These are phyloP conservation scores for Chinchilla lanigera DNA, from an alignment of 2,113 vertebrate genomes.

Conservation along the genomic window DNA sequence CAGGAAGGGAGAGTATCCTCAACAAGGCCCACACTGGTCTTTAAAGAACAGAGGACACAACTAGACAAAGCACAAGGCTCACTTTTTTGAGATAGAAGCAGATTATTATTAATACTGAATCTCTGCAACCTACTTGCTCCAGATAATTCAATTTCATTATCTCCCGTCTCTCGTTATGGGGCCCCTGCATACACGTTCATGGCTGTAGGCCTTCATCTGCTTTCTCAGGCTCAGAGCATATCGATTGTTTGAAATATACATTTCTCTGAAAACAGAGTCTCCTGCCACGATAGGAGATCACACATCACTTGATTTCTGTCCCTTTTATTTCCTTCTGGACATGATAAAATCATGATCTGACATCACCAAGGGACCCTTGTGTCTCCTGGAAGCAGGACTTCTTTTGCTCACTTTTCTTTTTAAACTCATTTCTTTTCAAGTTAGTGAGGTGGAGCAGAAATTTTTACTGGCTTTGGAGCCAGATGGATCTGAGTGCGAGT, in stretches of 20 bases:
- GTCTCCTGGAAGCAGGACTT: neutral
- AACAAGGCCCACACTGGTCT: neutral
- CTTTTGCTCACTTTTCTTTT: neutral
- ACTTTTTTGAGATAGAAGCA: constrained; percentile 63
- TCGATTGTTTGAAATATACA: neutral
- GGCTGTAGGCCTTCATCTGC: neutral
- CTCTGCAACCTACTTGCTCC: constrained; percentile 33
- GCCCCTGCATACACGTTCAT: accelerated
- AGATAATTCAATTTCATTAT: constrained; percentile 60
- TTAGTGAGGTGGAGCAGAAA: neutral
- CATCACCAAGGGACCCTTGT: accelerated
- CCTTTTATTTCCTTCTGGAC: constrained; percentile 52
- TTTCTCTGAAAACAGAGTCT: constrained; percentile 18
- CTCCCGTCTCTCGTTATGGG: neutral
- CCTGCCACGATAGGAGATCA: constrained; percentile 27
- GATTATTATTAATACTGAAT: constrained; percentile 70
- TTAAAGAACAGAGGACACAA: neutral
- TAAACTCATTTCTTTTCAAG: neutral
- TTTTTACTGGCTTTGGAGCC: neutral
- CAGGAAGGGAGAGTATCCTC: neutral
- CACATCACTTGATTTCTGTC: constrained; percentile 20
- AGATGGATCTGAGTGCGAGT: neutral
- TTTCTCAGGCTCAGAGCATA: neutral
- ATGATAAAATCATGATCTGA: neutral
- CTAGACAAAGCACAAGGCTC: neutral